Evolutionary conservation across 2,113 vertebrate species (phyloP), one percentile per base, ranked within the genome.

Genomic region (Pitta sordida): DNA sequence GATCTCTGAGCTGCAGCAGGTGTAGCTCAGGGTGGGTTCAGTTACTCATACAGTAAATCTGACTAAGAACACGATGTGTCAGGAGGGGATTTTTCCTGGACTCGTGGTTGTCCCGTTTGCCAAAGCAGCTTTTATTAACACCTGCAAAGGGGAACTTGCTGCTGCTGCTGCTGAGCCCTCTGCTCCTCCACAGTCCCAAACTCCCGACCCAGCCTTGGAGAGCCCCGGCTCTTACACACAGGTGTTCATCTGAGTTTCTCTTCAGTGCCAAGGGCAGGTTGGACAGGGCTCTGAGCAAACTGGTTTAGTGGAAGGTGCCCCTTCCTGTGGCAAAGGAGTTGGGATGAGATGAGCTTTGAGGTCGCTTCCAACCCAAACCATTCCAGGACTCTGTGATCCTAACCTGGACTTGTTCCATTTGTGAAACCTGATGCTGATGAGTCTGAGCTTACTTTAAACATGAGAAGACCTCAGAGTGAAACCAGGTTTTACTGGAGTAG

Each of bases 181-280:
- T 0, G 3, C 30, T 20, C 48, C 21, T 21, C 19, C 60, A 32
- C 13, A 0, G 30, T 32, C 56, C 52, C 67, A 68, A 0, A 19
- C 44, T 63, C 49, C 52, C 41, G 7, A 15, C 56, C 52, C 0
- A 0, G 48, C 56, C 32, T 26, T 18, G 1, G 19, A 9, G 44
- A 80, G 48, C 41, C 65, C 44, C 73, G 4, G 3, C 67, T 9
- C 27, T n/a, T 24, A 7, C 58, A 4, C n/a, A 4, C 17, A 8
- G 70, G 4, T 18, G 24, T 39, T 56, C 16, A 0, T 6, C 3
- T 18, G 2, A 21, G 13, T 52, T 69, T 18, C 30, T 51, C 53
- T 58, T 53, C 58, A 15, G 0, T 8, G 2, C 46, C 2, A 32
- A 10, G 30, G 29, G 29, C 52, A 39, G 69, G 46, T 32, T 82